Base-by-base conservation (phyloP, 2,113 vertebrate species). In the Varanus salvator region DNA sequence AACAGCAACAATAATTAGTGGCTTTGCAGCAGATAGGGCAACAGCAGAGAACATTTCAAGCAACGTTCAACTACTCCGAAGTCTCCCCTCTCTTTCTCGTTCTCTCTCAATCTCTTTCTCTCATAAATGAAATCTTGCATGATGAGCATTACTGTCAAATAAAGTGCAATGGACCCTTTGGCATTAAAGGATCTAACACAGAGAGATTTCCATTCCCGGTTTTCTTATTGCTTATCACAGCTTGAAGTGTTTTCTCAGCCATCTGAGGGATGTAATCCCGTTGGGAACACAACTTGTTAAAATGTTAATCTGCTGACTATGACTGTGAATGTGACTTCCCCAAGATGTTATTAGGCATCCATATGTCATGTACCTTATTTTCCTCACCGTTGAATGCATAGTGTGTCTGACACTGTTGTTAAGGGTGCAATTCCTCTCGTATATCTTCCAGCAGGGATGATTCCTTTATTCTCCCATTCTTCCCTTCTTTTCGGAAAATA, bases 241-340 rank as follows among this genome's bases (percentile, higher is more conserved):
- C 88, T 82, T 66, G 25, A 94, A 91, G 50, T 75, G 78, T 94
- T 94, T 93, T 88, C 88, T 91, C 92, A 90, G 86, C 27, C 90
- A 15, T 87, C 72, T 69, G 69, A 74, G 87, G 90, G 78, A 92
- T 75, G 50, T 90, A 85, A 94, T 93, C 91, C 93, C 84, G 8
- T 80, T 50, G 85, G 90, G 95, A 95, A 54, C 84, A 71, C 14
- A 89, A 82, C 93, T 83, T 84, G 83, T 92, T 93, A 68, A 93
- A 89, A 90, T 94, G 92, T 91, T 93, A 88, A 92, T 92, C 88
- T 93, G 92, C 89, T 95, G 91, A 25, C 89, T 92, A 87, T 66
- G 88, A n/a, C 80, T 93, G 86, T 91, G 92, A 92, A 90, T 90
- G 93, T 94, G 94, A 85, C 94, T 91, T 78, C 91, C 89, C 87